These are phyloP conservation scores for Zalophus californianus DNA, from an alignment of 2,797 vertebrate species.

Conservation along the genomic window DNA sequence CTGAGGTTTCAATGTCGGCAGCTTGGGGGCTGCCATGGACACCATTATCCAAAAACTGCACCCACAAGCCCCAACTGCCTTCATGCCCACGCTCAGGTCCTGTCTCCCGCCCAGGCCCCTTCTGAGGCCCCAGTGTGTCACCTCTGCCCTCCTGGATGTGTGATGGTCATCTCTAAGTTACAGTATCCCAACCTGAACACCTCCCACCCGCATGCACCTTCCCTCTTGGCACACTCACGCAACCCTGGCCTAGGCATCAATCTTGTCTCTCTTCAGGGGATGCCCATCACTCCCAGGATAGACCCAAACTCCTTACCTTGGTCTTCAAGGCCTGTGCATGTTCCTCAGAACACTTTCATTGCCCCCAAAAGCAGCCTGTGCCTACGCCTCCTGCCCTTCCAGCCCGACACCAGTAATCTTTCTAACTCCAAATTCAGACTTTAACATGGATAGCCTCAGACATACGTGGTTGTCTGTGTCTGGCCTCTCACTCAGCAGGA, in stretches of 20 bases:
- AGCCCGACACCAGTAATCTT: not conserved
- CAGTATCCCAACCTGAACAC: not conserved
- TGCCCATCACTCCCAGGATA: not conserved
- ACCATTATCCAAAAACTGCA: fast-evolving
- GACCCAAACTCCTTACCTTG: not conserved
- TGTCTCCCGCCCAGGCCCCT: not conserved
- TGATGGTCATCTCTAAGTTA: not conserved
- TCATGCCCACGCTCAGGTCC: not conserved
- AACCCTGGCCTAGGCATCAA: not conserved
- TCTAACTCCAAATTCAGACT: too few species aligned
- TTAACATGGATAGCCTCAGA: too few species aligned
- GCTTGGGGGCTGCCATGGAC: not conserved
- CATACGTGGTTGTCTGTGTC: too few species aligned
- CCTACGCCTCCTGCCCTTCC: too few species aligned
- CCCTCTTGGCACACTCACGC: not conserved
- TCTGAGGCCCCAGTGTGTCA: not conserved
- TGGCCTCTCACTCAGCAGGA: not conserved
- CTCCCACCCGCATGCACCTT: not conserved
- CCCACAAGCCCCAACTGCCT: not conserved
- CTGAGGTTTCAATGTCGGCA: too few species aligned
- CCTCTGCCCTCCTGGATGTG: not conserved
- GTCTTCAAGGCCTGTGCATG: not conserved
- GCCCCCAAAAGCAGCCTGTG: not conserved
- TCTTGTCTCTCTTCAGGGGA: not conserved
- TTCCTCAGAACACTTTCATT: too few species aligned